These are phyloP conservation scores for Numida meleagris DNA, from an alignment of 2,113 vertebrate species.

Conservation along the genomic window DNA sequence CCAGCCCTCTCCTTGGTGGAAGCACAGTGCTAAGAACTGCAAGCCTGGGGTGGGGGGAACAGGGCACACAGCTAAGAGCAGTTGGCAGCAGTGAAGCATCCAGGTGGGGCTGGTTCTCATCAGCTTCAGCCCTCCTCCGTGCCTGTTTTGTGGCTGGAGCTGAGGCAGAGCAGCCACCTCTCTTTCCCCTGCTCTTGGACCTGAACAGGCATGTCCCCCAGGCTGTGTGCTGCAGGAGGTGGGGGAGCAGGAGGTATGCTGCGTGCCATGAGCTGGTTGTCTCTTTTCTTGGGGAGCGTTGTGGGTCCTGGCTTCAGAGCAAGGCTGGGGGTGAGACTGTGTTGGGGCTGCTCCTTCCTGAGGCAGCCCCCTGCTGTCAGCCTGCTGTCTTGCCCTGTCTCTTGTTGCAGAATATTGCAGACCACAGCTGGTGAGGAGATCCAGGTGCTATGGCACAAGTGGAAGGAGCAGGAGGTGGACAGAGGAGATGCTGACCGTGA, in stretches of 20 bases:
- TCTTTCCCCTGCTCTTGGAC: background rate
- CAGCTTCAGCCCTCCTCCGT: background rate
- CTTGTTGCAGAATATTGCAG: background rate
- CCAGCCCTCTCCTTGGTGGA: background rate
- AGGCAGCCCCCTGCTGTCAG: background rate
- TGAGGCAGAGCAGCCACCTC: rapidly evolving
- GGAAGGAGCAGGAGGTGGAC: rapidly evolving
- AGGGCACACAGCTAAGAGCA: rapidly evolving
- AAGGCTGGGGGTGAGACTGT: background rate
- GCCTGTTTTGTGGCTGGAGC: background rate
- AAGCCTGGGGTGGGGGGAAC: background rate
- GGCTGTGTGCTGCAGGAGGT: rapidly evolving
- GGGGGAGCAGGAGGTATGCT: background rate
- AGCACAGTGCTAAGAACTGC: background rate
- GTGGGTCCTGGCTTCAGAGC: background rate
- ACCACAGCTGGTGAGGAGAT: background rate
- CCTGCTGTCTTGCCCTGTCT: background rate
- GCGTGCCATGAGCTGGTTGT: background rate
- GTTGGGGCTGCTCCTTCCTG: rapidly evolving
- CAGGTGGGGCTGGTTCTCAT: background rate
- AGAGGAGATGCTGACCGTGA: background rate
- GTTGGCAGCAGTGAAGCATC: background rate
- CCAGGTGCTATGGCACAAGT: background rate
- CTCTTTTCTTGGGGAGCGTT: rapidly evolving
- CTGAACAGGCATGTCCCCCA: rapidly evolving